Conservation (phyloP, 2,113 vertebrate genomes). For the Cephalopterus ornatus region DNA sequence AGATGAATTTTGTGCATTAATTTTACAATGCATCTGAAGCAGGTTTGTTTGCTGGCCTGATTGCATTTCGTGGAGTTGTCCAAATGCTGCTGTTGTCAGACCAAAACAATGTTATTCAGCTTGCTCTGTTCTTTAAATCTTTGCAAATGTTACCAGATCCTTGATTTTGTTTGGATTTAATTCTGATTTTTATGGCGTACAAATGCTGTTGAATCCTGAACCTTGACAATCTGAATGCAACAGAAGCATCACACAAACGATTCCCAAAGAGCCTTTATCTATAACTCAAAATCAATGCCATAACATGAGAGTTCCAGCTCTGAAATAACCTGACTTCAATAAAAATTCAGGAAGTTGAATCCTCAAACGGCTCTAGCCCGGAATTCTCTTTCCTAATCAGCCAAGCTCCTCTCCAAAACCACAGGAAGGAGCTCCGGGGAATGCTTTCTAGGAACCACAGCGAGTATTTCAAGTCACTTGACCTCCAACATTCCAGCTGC, state of each 20-base stretch:
- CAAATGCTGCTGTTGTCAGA: neutral
- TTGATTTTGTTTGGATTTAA: rapidly evolving
- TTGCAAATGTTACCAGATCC: rapidly evolving
- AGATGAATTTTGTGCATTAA: neutral
- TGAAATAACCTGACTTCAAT: neutral
- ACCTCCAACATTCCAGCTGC: neutral
- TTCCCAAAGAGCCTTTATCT: neutral
- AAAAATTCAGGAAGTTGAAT: neutral
- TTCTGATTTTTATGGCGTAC: neutral
- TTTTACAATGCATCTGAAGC: neutral
- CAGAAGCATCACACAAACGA: rapidly evolving
- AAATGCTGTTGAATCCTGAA: neutral
- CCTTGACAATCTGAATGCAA: neutral
- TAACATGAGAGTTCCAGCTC: neutral
- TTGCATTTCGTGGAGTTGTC: neutral
- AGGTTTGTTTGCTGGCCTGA: neutral
- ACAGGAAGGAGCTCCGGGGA: neutral
- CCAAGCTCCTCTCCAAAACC: neutral
- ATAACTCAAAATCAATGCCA: too few relatives aligned
- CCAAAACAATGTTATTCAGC: rapidly evolving
- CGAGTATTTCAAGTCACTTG: neutral
- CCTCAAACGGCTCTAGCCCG: neutral
- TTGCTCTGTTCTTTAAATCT: neutral
- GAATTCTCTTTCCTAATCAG: neutral
- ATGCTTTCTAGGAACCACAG: neutral